Conservation (phyloP, 2,113 vertebrate species). For the Serilophus lunatus region DNA sequence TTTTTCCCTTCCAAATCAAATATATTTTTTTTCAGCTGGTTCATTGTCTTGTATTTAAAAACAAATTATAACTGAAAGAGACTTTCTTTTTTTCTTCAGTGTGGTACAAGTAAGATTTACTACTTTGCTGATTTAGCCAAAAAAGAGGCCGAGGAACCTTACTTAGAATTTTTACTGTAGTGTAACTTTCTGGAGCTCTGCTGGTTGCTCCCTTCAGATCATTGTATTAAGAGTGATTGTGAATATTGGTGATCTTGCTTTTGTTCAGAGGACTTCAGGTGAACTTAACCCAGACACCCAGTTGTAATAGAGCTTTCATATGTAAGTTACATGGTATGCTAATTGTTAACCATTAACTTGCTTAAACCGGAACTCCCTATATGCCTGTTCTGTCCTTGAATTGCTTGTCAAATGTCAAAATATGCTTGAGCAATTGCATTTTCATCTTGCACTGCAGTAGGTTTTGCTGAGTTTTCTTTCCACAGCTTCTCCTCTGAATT, state of each 20-base stretch:
- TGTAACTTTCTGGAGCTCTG: neutral
- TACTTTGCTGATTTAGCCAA: neutral
- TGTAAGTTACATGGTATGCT: neutral
- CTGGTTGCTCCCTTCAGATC: neutral
- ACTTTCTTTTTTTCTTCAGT: neutral
- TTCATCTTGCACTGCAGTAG: neutral
- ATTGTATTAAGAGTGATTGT: neutral
- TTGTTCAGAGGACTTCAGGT: neutral
- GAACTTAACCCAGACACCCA: neutral
- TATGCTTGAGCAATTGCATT: neutral
- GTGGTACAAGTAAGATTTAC: neutral
- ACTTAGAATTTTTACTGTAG: neutral
- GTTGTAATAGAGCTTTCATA: neutral
- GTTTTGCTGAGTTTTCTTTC: slow-evolving; percentile 22
- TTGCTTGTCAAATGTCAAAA: neutral
- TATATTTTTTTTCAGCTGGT: neutral
- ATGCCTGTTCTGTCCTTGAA: neutral
- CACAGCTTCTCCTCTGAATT: neutral
- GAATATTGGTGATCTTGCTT: neutral
- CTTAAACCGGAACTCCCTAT: neutral
- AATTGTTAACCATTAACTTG: neutral
- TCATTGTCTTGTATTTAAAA: neutral
- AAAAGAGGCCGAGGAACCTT: neutral
- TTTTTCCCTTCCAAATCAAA: neutral
- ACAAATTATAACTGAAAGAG: neutral